Percentiles rank a stretch among this genome's conserved stretches.
Evolutionary conservation across 2,797 vertebrate species (phyloP).

Genomic region (Sebastiscus tertius): DNA sequence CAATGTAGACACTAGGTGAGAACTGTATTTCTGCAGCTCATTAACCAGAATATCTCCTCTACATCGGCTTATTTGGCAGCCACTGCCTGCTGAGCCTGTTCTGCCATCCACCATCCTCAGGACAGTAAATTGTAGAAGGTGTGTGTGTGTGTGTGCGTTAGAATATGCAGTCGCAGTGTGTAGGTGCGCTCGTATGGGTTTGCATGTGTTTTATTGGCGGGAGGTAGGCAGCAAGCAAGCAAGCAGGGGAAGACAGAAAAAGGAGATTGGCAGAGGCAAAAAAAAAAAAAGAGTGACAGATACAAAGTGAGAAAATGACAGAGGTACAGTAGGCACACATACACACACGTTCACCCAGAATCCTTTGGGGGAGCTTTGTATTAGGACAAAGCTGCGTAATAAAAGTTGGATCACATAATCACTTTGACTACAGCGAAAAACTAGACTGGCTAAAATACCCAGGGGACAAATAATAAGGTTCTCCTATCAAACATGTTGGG

Average conservation of each 20-base stretch:
- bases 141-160: constrained; percentile 16
- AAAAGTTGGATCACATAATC: constrained; percentile 82
- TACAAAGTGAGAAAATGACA: constrained; percentile 42
- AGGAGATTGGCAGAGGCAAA: constrained; percentile 10
- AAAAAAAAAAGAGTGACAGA: constrained; percentile 16
- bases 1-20: constrained; percentile 22
- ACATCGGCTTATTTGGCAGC: constrained; percentile 56
- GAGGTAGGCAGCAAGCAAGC: constrained; percentile 16
- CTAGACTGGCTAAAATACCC: constrained; percentile 75
- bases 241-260: constrained; percentile 27
- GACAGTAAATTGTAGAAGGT: constrained; percentile 54
- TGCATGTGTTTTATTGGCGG: constrained; percentile 41
- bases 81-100: constrained; percentile 51
- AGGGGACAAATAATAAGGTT: constrained; percentile 79
- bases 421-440: constrained; percentile 77
- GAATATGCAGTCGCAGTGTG: constrained; percentile 33
- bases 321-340: constrained; percentile 6
- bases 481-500: constrained; percentile 68
- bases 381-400: constrained; percentile 77
- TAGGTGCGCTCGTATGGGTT: constrained; percentile 42
- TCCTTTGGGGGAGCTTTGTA: constrained; percentile 73
- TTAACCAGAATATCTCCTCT: constrained; percentile 66
- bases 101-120: constrained; percentile 47
- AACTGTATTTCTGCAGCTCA: constrained; percentile 58
- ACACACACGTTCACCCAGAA: constrained; percentile 53